Evolutionary conservation across 2,797 vertebrate species (phyloP), one percentile per base, ranked within the genome.

Genomic region (Chrysocyon brachyurus): DNA sequence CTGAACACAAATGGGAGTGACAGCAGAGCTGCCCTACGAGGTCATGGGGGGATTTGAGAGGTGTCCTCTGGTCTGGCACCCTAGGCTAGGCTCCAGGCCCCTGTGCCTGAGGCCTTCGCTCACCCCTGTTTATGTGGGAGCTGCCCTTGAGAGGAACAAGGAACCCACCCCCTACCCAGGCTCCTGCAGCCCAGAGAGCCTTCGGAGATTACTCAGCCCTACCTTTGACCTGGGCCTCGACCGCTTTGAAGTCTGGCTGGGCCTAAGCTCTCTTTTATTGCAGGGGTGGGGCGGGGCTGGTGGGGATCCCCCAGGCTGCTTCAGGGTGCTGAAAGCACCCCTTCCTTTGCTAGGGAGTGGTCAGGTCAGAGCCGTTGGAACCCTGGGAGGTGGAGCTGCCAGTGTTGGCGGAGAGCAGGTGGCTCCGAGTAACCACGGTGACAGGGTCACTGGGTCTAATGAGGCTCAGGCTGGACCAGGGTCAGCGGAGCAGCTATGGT

Each of bases 241-340:
- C 7, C 1, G 68, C 97, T 98, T 98, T 97, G 96, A 98, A 97
- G 91, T 87, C 56, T 46, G 6, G 3, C 22, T 12, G 57, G 52
- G 56, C 81, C 85, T 84, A 86, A 97, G 73, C 82, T 61, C 33
- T 40, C 70, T 90, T 96, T 96, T 84, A 96, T 95, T 87, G 66
- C 81, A 26, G 1, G 49, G 68, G 26, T 49, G 54, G 63, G 89
- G 94, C 4, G 68, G 63, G 90, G 75, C 81, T 21, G 56, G 4
- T 1, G n/a, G 92, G 89, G 91, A 68, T 90, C 78, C 94, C 91
- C 96, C 31, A 9, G 73, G 89, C 49, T 40, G 81, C 59, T 82
- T 63, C 49, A 73, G 56, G 90, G 36, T 52, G 19, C 87, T 36
- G n/a, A 63, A 11, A 56, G 59, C 79, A 77, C 92, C 87, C 93